Conservation (phyloP, 2,797 vertebrate genomes). For the Coccyzus lansbergi region DNA sequence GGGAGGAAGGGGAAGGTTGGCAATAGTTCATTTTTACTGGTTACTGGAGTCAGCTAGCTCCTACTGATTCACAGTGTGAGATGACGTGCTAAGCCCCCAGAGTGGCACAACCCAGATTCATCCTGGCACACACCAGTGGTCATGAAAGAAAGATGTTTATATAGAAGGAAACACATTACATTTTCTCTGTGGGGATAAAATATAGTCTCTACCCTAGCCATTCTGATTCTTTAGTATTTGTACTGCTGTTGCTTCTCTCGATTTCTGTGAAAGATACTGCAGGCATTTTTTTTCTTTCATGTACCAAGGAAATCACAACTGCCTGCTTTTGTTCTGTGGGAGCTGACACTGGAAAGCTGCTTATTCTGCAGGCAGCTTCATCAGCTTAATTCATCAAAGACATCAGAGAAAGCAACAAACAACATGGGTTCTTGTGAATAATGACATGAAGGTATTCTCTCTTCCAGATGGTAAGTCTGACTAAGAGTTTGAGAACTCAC, state of each 20-base stretch:
- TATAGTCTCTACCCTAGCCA: neutral
- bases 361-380: neutral
- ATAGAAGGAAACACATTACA: neutral
- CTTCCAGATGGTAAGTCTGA: neutral
- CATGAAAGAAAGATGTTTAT: constrained; percentile 37
- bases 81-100: constrained; percentile 20
- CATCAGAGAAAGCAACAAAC: neutral
- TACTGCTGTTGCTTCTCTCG: neutral
- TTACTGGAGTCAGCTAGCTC: constrained; percentile 17
- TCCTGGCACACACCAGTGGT: constrained; percentile 26
- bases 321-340: neutral
- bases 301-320: neutral
- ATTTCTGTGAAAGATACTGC: neutral
- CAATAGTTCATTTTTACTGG: constrained; percentile 59
- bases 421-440: neutral
- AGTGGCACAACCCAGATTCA: constrained; percentile 60
- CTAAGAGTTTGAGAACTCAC: neutral
- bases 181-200: neutral
- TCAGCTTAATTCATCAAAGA: constrained; percentile 1
- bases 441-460: neutral
- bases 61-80: constrained; percentile 40
- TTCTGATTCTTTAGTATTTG: neutral
- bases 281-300: neutral
- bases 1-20: neutral
- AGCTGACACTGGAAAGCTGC: neutral